A percentile compares a stretch with the other conserved stretches of the same genome.
Conservation (phyloP, 2,113 vertebrate genomes). For the Anseranas semipalmata region DNA sequence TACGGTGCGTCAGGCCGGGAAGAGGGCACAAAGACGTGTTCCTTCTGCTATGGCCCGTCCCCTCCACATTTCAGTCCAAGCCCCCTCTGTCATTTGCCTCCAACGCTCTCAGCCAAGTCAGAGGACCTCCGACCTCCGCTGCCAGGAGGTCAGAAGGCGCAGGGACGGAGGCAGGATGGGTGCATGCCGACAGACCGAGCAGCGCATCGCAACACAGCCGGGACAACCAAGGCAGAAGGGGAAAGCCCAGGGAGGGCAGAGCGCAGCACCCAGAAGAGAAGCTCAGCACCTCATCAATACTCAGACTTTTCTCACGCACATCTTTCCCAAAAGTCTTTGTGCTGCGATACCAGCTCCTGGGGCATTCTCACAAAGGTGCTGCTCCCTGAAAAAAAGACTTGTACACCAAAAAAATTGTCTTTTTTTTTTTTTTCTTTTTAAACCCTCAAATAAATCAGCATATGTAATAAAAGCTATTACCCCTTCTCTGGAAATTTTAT, state of each 20-base stretch:
- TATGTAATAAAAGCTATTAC: background rate
- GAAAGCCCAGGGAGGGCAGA: background rate
- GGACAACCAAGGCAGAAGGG: background rate
- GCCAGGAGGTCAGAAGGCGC: background rate
- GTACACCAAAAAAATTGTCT: background rate
- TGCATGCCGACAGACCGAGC: background rate
- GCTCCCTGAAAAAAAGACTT: background rate
- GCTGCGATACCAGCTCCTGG: background rate
- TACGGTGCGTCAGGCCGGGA: background rate
- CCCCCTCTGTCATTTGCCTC: background rate
- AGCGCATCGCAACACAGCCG: background rate
- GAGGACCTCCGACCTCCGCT: background rate
- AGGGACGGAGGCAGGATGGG: background rate
- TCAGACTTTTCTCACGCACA: background rate
- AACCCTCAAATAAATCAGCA: background rate
- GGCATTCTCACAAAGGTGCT: background rate
- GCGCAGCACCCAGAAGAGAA: background rate
- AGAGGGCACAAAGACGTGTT: slow-evolving; percentile 30
- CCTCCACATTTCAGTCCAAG: background rate
- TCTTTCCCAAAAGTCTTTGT: background rate
- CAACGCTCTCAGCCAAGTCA: background rate
- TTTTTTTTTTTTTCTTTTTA: background rate
- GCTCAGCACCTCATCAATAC: background rate
- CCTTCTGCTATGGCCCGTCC: background rate
- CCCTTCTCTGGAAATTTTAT: background rate